Base-by-base conservation (phyloP, 2,888 invertebrate genomes). In the Galerucella pusilla region DNA sequence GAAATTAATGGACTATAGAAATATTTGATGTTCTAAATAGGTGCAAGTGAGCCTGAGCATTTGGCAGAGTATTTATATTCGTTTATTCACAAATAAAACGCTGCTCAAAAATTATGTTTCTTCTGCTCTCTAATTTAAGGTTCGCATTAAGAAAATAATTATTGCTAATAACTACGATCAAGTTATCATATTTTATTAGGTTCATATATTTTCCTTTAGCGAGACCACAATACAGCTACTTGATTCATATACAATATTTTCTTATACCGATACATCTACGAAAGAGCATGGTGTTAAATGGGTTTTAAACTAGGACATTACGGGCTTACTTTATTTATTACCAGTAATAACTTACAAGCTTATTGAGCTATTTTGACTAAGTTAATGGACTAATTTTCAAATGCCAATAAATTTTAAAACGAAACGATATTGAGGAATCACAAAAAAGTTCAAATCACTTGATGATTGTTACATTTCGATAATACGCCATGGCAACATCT, bases 181-280 rank as follows among this genome's bases (percentile, higher is more conserved):
- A 20, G 16, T 9, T 16, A 16, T 10, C 3, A 16, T 57, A 57
- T 57, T 57, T 57, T 57, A 57, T 57, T 57, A 57, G 57, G 20
- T 20, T 57, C 57, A 57, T 57, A 57, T 20, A 57, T 57, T 57
- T 20, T 57, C 20, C 57, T 57, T 57, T 20, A 20, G 57, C 57
- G 57, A 57, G 20, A 20, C 20, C 16, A 57, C 57, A 57, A 57
- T 57, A 57, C 57, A n/a, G 57, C 57, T 20, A 16, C 16, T 57
- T 57, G 57, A 57, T 57, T 57, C 20, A 57, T 57, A 57, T 20
- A 57, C 57, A 11, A 57, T 57, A 57, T 57, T 57, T 57, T 57
- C 20, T 2, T 57, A 16, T 57, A 52, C n/a, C 14, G 52, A 52
- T n/a, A 57, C 57, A 20, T 57, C 57, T 57, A 57, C 16, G 20